These are phyloP conservation scores for Argyresthia goedartella DNA, from an alignment of 2,888 invertebrate genomes.

Conservation along the genomic window DNA sequence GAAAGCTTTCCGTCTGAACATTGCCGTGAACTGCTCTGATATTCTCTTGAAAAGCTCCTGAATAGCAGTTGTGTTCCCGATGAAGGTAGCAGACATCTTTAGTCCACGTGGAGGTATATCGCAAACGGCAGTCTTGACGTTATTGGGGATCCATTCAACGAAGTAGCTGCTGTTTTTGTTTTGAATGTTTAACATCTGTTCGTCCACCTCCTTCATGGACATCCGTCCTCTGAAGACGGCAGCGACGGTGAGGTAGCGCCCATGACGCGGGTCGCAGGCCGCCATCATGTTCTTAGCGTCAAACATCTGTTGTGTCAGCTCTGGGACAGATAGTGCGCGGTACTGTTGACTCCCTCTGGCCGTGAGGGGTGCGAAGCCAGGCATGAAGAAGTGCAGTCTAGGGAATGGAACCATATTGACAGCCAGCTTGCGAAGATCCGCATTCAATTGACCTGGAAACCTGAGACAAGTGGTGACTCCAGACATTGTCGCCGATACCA, in stretches of 20 bases:
- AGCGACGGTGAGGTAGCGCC: constrained; percentile 89
- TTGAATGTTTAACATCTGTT: constrained; percentile 82
- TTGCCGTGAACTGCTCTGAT: constrained; percentile 88
- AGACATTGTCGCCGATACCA: constrained; percentile 89
- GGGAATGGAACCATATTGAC: constrained; percentile 76
- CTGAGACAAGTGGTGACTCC: constrained; percentile 86
- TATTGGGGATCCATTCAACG: constrained; percentile 86
- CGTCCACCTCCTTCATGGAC: constrained; percentile 94
- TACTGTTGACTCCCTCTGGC: constrained; percentile 90
- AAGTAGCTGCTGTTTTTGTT: constrained; percentile 84
- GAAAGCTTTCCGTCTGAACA: constrained; percentile 97
- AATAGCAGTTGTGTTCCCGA: constrained; percentile 88
- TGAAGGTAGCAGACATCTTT: constrained; percentile 90
- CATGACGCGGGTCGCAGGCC: constrained; percentile 92
- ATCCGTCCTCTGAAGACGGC: constrained; percentile 91
- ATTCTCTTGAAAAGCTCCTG: constrained; percentile 90
- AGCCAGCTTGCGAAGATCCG: constrained; percentile 54
- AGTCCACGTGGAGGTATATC: constrained; percentile 82
- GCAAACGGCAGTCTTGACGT: constrained; percentile 84
- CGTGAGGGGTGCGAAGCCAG: constrained; percentile 76
- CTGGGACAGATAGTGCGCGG: constrained; percentile 90
- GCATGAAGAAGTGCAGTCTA: constrained; percentile 68
- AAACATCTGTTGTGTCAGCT: constrained; percentile 76
- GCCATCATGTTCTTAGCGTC: constrained; percentile 88
- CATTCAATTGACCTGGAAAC: constrained; percentile 67